Evolutionary conservation across 2,888 invertebrate genomes (phyloP), one percentile per base, ranked within the genome.

Genomic region (Phyllotreta striolata): DNA sequence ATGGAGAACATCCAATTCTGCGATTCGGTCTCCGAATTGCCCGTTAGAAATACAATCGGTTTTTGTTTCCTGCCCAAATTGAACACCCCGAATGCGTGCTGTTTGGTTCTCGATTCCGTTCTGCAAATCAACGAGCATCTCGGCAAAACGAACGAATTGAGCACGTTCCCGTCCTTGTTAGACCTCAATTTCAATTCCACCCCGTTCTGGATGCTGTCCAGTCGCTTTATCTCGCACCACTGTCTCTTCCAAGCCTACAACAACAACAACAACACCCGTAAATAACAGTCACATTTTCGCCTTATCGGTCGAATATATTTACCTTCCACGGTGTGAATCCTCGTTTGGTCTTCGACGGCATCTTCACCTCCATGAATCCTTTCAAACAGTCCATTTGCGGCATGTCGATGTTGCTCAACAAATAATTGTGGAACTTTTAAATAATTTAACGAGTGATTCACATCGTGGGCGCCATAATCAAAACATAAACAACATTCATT

Each of bases 1-100:
- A 89, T 86, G 66, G 85, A 86, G 8, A 85, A 83, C 86, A 91
- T 91, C 91, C 91, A 91, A 55, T 83, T 76, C 73, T 90, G 89
- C 5, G 87, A 84, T 65, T 90, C 89, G 13, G 85, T 86, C 68
- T 88, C 86, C 0, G 87, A 87, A 59, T 79, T 83, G 0, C 89
- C 89, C 0, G 89, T 87, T 63, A 91, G 82, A 66, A 89, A 86
- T 10, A 91, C 79, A 9, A 88, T 81, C 0, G 89, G 88, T 73
- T 89, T 88, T 57, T 85, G 41, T 84, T 67, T 85, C 55, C 84
- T 83, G 9, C 83, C 84, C 0, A 83, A 75, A 6, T 86, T 83
- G 74, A 89, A 89, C 64, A 91, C 85, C 2, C 89, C 90, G 75
- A 91, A 91, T 8, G 90, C 89, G 74, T 87, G 87, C 38, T 86